Evolutionary conservation across 1,140 invertebrate genomes (phyloP), one percentile per base, ranked within the genome.

Genomic region (Chrysomallon squamiferum): DNA sequence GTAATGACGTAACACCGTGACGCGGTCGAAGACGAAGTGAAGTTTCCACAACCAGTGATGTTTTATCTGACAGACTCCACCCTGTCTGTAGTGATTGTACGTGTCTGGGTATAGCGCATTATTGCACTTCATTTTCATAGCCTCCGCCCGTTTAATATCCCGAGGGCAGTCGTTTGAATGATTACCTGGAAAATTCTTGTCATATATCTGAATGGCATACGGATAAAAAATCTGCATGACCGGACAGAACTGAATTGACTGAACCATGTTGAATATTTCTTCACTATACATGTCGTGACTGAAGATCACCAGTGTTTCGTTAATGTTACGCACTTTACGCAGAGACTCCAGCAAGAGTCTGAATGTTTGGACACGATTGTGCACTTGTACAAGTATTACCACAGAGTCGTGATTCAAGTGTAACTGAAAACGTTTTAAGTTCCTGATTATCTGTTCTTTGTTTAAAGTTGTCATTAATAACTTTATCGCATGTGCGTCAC

Each of bases 241-340:
- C 3, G 52, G 77, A 65, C 78, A 82, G 86, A 95, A 96, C 79
- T 95, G 93, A 62, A 97, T 93, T 68, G 90, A 92, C 78, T 92
- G 90, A 47, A 98, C 91, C 57, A 98, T 87, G 74, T 90, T 90
- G 83, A 98, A 98, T 70, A 98, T 94, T 80, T 95, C 92, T 58
- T 93, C 90, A 74, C 95, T 91, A 85, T 92, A 97, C 68, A 92
- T 90, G 84, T 99, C 97, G 85, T 98, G 96, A 52, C 95, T 97
- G 85, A 99, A 97, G 43, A 99, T 90, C 22, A 99, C 85, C 18
- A 98, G 87, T 0, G 92, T 90, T 72, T 92, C 90, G 52, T 96
- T 92, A 72, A 99, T 98, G 75, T 92, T 92, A 68, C 89, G 89
- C 3, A 94, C 95, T 84, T 95, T 93, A 0, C 93, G 91, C 68